Evolutionary conservation across 2,888 invertebrate species (phyloP), one percentile per base, ranked within the genome.

Genomic region (Agrochola macilenta): DNA sequence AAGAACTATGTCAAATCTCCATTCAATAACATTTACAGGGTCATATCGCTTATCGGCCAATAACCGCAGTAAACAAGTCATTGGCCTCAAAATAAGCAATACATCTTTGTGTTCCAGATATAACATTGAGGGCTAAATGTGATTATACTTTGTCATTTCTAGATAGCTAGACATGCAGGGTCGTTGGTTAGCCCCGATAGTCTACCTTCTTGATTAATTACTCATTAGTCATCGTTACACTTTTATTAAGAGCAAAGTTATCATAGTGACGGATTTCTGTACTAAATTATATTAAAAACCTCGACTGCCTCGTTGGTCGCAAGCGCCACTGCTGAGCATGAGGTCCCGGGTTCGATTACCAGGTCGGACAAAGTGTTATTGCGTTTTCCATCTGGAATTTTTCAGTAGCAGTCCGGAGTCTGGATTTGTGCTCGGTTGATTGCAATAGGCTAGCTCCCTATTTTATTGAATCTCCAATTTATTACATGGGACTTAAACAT

Each of bases 61-160:
- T 69, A 79, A 43, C 58, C 5, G 20, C 39, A 23, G 23, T 46
- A 8, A 46, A 35, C 14, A 69, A 43, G 80, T 77, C 78, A 43
- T 66, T 81, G 65, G 23, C 69, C 78, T 58, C 43, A 8, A 49
- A 77, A 57, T 61, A 69, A 35, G 23, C 26, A n/a, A 65, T 39
- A 64, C 17, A 49, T 81, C 20, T 14, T 69, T 43, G 54, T 70
- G 60, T 11, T 54, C 69, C 30, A 82, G 63, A 61, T 52, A 49
- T 57, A 60, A 23, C 78, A 77, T 76, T 75, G 49, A 76, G 39
- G 30, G 20, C 30, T 58, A 35, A 81, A 81, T 58, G 11, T 70
- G 35, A 61, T 70, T 49, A 23, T 23, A 61, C 81, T 65, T 26
- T 60, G 75, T 43, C 23, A 30, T 39, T 39, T 81, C 35, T 63